Base-by-base conservation (phyloP, 2,888 invertebrate species). In the Chamaedrilus cognettii region DNA sequence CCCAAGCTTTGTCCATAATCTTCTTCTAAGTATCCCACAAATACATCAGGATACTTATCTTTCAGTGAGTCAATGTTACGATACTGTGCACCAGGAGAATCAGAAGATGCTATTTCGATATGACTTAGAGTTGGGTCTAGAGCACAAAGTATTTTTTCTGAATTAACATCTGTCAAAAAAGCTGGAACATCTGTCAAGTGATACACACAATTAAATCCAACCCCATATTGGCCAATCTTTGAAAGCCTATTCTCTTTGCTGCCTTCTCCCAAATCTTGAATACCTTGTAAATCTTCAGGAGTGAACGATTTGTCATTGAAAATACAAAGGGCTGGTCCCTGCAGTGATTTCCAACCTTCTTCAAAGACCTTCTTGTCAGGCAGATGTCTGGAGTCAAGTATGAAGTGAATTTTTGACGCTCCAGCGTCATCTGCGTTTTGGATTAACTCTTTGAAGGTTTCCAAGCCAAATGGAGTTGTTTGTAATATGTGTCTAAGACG, bases 131-230 rank as follows among this genome's bases (percentile, higher is more conserved):
- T 71, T 4, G 81, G 81, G 67, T 81, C 81, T 67, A 81, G 76
- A 2, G 78, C 64, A 65, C 80, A 80, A 7, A 80, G 60, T 2
- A 73, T 76, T 68, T 79, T 76, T 28, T 76, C 75, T 23, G 34
- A 32, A 11, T 79, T 77, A 11, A 66, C 70, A 5, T 35, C 34
- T 1, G 78, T 77, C 50, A 80, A 65, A 70, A 82, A 80, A 30
- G 79, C 77, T 0, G 82, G 82, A 1, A 72, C 77, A 67, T 82
- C 82, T 23, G 82, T 82, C 5, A 82, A 67, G 69, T 81, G 78
- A 68, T 81, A 82, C 1, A 82, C 81, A 50, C 77, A 78, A 71
- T 80, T 82, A 71, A 82, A 82, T 0, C 82, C 82, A 31, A 82
- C 79, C 34, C 82, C 82, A 73, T 78, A 82, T 64, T 80, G 78